Conservation (phyloP, 2,797 vertebrate species). For the Sciaenops ocellatus region DNA sequence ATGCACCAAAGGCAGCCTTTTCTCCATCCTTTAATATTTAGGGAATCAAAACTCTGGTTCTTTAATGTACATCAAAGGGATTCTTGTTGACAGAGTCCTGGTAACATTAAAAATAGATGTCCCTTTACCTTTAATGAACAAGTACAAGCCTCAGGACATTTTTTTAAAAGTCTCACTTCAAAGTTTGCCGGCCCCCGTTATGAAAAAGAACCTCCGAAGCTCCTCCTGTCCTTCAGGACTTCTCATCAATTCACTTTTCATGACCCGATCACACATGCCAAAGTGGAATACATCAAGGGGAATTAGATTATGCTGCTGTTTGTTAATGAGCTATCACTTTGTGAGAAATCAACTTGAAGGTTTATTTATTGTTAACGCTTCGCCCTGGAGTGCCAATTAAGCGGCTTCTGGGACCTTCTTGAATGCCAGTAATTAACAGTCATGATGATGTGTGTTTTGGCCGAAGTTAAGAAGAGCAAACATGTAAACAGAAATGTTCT, state of each 20-base stretch:
- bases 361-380: slow-evolving; percentile 51
- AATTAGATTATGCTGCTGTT: slow-evolving; percentile 43
- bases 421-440: slow-evolving; percentile 37
- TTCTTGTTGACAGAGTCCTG: slow-evolving; percentile 66
- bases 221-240: slow-evolving; percentile 48
- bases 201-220: slow-evolving; percentile 50
- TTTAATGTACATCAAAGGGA: slow-evolving; percentile 70
- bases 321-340: slow-evolving; percentile 56
- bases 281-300: slow-evolving; percentile 48
- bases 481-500: background rate
- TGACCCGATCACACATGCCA: slow-evolving; percentile 50
- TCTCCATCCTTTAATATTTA: slow-evolving; percentile 40
- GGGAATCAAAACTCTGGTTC: slow-evolving; percentile 41
- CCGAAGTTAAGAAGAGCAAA: slow-evolving; percentile 16
- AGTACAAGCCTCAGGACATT: slow-evolving; percentile 62
- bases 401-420: slow-evolving; percentile 33
- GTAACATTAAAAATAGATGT: slow-evolving; percentile 78
- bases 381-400: slow-evolving; percentile 48
- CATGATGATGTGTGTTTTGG: slow-evolving; percentile 24
- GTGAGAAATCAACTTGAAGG: slow-evolving; percentile 34
- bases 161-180: slow-evolving; percentile 71
- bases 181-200: slow-evolving; percentile 56
- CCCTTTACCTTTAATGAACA: slow-evolving; percentile 75
- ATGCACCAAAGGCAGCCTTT: slow-evolving; percentile 44
- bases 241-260: slow-evolving; percentile 52